These are phyloP conservation scores for Scaptomyza flava DNA, from an alignment of 2,888 invertebrate species.

Conservation along the genomic window DNA sequence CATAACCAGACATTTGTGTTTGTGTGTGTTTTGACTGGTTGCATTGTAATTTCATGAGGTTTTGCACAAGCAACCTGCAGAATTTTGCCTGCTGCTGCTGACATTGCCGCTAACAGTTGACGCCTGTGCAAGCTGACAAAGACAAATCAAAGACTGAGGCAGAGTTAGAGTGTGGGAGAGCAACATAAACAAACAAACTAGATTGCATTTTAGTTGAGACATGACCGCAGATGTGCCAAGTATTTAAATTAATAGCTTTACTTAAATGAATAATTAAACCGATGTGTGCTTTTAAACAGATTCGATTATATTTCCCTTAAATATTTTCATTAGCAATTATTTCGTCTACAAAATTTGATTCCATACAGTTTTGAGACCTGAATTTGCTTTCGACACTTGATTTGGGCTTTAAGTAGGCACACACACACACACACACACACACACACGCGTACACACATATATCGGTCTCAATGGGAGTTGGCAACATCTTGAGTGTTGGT, in stretches of 20 bases:
- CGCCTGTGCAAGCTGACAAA: constrained; percentile 52
- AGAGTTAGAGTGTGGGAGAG: neutral
- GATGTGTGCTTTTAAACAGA: neutral
- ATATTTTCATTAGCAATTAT: too few relatives aligned
- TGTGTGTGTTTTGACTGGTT: neutral
- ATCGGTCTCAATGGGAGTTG: constrained; percentile 21
- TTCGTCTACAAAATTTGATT: too few relatives aligned
- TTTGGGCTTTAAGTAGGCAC: neutral
- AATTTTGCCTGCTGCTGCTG: constrained; percentile 28
- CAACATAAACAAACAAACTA: neutral
- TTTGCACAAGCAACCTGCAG: constrained; percentile 45
- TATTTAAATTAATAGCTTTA: constrained; percentile 9
- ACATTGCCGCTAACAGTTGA: constrained; percentile 61
- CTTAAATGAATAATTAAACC: constrained; percentile 6
- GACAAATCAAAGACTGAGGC: neutral
- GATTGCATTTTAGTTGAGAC: neutral
- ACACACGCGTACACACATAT: neutral
- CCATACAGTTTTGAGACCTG: too few relatives aligned
- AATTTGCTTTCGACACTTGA: too few relatives aligned
- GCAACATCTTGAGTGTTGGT: constrained; percentile 50
- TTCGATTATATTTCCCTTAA: too few relatives aligned
- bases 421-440: neutral
- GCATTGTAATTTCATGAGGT: constrained; percentile 50
- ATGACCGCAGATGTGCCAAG: constrained; percentile 4
- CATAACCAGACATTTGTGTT: constrained; percentile 8